These are phyloP conservation scores for Colinus virginianus DNA, from an alignment of 2,113 vertebrate genomes.

Conservation along the genomic window DNA sequence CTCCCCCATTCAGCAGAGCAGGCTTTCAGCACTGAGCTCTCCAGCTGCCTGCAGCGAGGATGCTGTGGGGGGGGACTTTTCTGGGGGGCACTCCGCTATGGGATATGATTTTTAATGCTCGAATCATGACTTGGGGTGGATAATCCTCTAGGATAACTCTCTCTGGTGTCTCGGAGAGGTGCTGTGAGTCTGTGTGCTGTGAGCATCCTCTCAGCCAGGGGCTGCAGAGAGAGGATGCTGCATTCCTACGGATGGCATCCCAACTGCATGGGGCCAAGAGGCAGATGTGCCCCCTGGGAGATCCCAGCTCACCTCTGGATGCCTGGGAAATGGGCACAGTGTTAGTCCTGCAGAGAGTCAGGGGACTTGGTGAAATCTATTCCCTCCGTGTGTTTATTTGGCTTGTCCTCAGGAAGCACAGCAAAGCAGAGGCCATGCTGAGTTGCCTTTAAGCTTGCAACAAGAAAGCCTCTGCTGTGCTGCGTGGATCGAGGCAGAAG, in stretches of 20 bases:
- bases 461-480: accelerated
- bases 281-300: background rate
- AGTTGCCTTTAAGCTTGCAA: background rate
- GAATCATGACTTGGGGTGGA: background rate
- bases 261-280: background rate
- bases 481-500: background rate
- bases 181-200: background rate
- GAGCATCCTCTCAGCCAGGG: background rate
- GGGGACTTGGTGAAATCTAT: accelerated
- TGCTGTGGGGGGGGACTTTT: background rate
- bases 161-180: background rate
- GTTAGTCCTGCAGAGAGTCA: background rate
- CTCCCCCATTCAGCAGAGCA: background rate
- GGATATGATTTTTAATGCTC: background rate
- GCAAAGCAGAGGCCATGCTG: background rate
- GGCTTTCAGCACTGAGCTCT: background rate
- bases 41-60: accelerated
- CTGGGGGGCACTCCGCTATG: background rate
- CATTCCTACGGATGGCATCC: background rate
- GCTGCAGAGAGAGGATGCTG: background rate
- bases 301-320: background rate
- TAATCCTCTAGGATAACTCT: background rate
- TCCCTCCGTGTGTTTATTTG: accelerated
- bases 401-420: accelerated
- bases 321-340: background rate